phyloP scores from a whole-genome alignment of 92 coral and sea anemone species.

The Phenganax subtilis region DNA sequence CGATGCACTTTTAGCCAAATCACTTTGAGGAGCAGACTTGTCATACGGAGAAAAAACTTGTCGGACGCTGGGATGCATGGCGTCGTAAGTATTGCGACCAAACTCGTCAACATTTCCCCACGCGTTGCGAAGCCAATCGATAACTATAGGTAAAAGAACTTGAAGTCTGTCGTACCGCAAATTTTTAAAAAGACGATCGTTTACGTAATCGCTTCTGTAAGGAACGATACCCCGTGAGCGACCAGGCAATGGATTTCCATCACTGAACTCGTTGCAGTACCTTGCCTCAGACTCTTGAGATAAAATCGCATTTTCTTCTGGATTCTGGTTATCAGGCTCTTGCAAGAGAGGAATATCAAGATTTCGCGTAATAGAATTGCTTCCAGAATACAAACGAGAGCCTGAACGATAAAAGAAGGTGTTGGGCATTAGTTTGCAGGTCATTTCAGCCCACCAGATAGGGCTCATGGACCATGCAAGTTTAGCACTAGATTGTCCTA shows the following conservation, averaged over 20 bases:
- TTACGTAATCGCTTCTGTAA: neutral
- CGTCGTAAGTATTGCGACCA: constrained; percentile 5
- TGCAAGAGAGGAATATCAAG: no score
- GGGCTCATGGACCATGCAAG: no score
- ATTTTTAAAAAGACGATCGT: neutral
- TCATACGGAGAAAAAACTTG: neutral
- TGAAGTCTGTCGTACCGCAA: constrained; percentile 7
- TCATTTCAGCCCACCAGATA: no score
- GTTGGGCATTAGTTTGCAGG: no score
- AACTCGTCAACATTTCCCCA: constrained; percentile 23
- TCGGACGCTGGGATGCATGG: neutral
- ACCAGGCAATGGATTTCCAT: neutral
- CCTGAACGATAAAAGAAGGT: no score
- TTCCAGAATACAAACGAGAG: no score
- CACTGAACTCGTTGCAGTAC: neutral
- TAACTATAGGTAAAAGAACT: neutral
- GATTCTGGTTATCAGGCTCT: no score
- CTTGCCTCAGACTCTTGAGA: no score
- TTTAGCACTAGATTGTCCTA: no score
- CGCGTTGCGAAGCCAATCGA: constrained; percentile 12
- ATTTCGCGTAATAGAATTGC: no score
- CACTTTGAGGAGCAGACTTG: neutral
- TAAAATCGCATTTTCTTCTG: no score
- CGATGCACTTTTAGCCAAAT: no score
- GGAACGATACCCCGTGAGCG: neutral